These are phyloP conservation scores for Muscicapa adusta DNA, from an alignment of 2,113 vertebrate species.

Conservation along the genomic window DNA sequence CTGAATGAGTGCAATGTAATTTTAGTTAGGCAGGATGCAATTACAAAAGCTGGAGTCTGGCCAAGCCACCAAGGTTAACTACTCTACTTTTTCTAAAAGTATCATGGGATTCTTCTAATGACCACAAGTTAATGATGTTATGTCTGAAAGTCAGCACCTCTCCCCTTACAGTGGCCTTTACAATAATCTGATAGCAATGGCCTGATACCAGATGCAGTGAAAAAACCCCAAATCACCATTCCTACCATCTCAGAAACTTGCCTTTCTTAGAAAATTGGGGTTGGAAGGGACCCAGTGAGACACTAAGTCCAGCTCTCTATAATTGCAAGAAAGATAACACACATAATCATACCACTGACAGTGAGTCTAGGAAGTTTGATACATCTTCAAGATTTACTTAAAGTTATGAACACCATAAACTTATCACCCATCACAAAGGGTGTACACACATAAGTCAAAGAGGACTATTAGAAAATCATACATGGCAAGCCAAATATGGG, in stretches of 20 bases:
- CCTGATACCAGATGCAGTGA: background rate
- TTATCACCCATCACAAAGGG: background rate
- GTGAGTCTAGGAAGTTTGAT: background rate
- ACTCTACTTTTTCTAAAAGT: constrained; percentile 31
- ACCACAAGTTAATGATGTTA: constrained; percentile 49
- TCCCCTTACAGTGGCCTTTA: constrained; percentile 22
- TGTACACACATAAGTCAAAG: background rate
- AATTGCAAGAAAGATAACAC: background rate
- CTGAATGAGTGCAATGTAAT: background rate
- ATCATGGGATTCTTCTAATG: constrained; percentile 56
- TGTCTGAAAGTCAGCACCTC: constrained; percentile 46
- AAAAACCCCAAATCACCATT: background rate
- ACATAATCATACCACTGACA: background rate
- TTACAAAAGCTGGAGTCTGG: constrained; percentile 53
- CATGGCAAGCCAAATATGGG: rapidly evolving
- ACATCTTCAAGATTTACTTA: background rate
- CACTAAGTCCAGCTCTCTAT: background rate
- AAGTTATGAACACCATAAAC: background rate
- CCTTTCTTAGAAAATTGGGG: background rate
- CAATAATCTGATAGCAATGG: background rate
- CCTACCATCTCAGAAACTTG: background rate
- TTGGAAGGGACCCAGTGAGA: background rate
- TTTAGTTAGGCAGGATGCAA: constrained; percentile 41
- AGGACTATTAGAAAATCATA: background rate
- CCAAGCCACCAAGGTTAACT: constrained; percentile 64